These are phyloP conservation scores for Paramormyrops hopkinsi DNA, from an alignment of 2,797 vertebrate species.

Conservation along the genomic window DNA sequence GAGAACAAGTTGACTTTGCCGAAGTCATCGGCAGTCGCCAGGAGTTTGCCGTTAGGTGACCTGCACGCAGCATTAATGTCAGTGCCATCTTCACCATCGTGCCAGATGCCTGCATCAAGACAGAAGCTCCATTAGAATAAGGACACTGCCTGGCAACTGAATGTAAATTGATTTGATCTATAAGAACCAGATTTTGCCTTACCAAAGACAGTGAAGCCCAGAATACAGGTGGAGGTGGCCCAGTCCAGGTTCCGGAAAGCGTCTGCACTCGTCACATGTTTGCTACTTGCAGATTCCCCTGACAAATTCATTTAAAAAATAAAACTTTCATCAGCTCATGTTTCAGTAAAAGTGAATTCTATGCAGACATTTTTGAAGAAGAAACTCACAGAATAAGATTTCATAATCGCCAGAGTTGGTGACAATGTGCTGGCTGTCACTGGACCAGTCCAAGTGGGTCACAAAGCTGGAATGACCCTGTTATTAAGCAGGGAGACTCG, in stretches of 20 bases:
- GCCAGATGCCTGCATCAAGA: constrained; percentile 61
- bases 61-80: constrained; percentile 80
- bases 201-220: constrained; percentile 79
- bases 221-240: constrained; percentile 73
- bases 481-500: not conserved
- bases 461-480: constrained; percentile 90
- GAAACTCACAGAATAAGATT: constrained; percentile 79
- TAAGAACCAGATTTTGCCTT: constrained; percentile 33
- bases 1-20: constrained; percentile 85
- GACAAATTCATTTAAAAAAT: not conserved
- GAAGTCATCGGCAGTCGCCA: constrained; percentile 83
- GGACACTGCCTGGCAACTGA: not conserved
- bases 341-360: not conserved
- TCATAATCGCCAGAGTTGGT: constrained; percentile 92
- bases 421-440: constrained; percentile 73
- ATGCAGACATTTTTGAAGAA: not conserved
- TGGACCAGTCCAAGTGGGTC: constrained; percentile 83
- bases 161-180: not conserved
- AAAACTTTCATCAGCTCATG: not conserved
- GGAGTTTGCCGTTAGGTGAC: constrained; percentile 69
- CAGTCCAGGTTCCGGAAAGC: constrained; percentile 71
- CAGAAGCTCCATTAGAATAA: not conserved
- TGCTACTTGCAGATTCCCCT: constrained; percentile 78
- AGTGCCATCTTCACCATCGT: constrained; percentile 81
- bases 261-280: constrained; percentile 78